Evolutionary conservation across 2,888 invertebrate species (phyloP).

Genomic region (Drosophila infuscata): DNA sequence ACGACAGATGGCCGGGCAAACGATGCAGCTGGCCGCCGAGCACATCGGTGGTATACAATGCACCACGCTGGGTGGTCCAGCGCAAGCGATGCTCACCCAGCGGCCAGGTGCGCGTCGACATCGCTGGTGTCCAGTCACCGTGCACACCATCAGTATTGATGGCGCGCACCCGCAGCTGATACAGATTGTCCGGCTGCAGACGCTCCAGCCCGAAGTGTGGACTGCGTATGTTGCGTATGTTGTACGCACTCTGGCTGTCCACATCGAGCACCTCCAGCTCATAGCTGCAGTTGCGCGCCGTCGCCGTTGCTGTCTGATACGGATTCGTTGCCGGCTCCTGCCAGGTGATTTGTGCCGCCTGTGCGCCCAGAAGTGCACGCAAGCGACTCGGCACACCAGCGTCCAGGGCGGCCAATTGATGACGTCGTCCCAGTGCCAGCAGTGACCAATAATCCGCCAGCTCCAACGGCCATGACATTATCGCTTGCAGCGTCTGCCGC

Average conservation of each 20-base stretch:
- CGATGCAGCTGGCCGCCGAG: slow-evolving; percentile 88
- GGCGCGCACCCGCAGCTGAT: slow-evolving; percentile 90
- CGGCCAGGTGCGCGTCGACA: slow-evolving; percentile 77
- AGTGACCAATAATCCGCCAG: slow-evolving; percentile 54
- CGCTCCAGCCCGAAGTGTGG: slow-evolving; percentile 89
- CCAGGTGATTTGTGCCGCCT: slow-evolving; percentile 93
- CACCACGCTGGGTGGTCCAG: slow-evolving; percentile 89
- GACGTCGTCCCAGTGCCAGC: slow-evolving; percentile 36
- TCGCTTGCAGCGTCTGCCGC: slow-evolving; percentile 23
- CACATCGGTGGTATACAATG: slow-evolving; percentile 92
- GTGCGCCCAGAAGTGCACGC: slow-evolving; percentile 92
- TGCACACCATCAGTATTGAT: slow-evolving; percentile 85
- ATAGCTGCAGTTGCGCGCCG: slow-evolving; percentile 86
- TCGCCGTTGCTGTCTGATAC: slow-evolving; percentile 86
- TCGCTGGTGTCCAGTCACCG: slow-evolving; percentile 67
- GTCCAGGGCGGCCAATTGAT: slow-evolving; percentile 91
- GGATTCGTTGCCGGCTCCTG: slow-evolving; percentile 88
- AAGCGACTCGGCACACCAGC: slow-evolving; percentile 92
- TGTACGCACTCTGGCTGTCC: slow-evolving; percentile 80
- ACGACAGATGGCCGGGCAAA: slow-evolving; percentile 28
- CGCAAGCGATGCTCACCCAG: slow-evolving; percentile 69
- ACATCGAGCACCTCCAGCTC: slow-evolving; percentile 84
- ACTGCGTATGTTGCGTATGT: slow-evolving; percentile 86
- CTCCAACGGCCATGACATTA: slow-evolving; percentile 35
- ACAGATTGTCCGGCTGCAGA: slow-evolving; percentile 91